Evolutionary conservation across 2,113 vertebrate genomes (phyloP).

Genomic region (Hemicordylus capensis): DNA sequence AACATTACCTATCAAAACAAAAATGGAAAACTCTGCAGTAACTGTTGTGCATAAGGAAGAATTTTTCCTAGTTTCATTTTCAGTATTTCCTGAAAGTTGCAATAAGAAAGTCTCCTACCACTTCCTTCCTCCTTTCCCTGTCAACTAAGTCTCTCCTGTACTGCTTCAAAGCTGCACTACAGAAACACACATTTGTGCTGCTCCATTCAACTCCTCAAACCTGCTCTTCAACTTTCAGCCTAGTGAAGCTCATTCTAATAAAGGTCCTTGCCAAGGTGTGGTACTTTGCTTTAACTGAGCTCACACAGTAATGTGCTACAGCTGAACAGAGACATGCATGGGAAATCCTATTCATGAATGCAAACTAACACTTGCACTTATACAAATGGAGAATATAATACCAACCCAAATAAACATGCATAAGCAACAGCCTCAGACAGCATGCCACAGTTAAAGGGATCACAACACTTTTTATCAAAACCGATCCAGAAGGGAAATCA

Average conservation of each 20-base stretch:
- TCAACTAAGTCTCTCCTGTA: neutral
- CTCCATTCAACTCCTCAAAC: neutral
- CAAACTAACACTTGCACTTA: neutral
- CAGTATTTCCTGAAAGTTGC: neutral
- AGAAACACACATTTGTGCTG: neutral
- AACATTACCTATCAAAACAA: neutral
- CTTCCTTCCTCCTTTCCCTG: too few species aligned
- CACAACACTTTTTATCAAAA: neutral
- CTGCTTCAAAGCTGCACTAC: neutral
- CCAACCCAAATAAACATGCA: neutral
- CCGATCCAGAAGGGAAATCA: neutral
- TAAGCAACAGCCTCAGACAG: neutral
- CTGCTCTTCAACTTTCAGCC: neutral
- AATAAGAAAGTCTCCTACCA: neutral
- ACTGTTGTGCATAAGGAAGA: neutral
- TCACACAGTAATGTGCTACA: neutral
- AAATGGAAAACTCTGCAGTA: neutral
- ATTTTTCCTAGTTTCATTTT: neutral
- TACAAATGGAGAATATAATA: neutral
- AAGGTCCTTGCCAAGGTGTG: rapidly evolving
- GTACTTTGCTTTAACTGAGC: neutral
- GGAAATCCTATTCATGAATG: rapidly evolving
- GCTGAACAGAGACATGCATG: neutral
- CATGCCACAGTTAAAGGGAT: neutral
- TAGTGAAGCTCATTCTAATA: neutral